phyloP scores from a whole-genome alignment of 37 sponge, comb jelly and placozoan genomes.

The Geodia barretti region DNA sequence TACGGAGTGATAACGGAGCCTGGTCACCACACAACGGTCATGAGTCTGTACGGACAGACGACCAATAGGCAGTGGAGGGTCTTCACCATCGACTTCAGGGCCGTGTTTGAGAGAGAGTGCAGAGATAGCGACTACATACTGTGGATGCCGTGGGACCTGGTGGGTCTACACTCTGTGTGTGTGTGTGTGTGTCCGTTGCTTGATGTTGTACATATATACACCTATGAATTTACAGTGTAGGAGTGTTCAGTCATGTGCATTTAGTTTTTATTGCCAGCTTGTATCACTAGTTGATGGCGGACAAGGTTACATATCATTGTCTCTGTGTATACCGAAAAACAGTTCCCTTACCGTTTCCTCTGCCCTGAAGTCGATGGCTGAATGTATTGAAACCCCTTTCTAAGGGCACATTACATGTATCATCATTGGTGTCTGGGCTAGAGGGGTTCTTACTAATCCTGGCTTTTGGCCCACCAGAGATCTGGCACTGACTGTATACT shows the following conservation, averaged over 20 bases:
- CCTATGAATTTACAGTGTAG: too few relatives aligned
- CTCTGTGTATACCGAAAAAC: too few relatives aligned
- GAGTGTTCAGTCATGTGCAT: not conserved
- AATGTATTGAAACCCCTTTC: too few relatives aligned
- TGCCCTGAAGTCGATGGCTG: too few relatives aligned
- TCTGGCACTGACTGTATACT: constrained; percentile 61
- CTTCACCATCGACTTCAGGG: constrained; percentile 58
- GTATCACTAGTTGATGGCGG: too few relatives aligned
- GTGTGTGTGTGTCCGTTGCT: not conserved
- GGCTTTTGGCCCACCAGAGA: constrained; percentile 12
- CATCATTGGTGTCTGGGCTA: too few relatives aligned
- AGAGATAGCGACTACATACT: constrained; percentile 39
- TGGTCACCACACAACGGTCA: constrained; percentile 75
- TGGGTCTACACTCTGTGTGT: not conserved
- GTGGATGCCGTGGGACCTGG: constrained; percentile 73
- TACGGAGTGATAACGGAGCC: constrained; percentile 91
- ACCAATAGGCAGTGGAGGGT: constrained; percentile 49
- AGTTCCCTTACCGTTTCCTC: too few relatives aligned
- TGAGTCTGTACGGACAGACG: constrained; percentile 57
- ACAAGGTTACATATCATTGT: too few relatives aligned
- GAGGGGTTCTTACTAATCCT: too few relatives aligned
- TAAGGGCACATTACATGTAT: too few relatives aligned
- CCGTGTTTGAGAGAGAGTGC: constrained; percentile 37
- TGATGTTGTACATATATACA: not conserved
- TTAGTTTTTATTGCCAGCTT: not conserved